Base-by-base conservation (phyloP, 2,113 vertebrate genomes). In the Sceloporus undulatus region DNA sequence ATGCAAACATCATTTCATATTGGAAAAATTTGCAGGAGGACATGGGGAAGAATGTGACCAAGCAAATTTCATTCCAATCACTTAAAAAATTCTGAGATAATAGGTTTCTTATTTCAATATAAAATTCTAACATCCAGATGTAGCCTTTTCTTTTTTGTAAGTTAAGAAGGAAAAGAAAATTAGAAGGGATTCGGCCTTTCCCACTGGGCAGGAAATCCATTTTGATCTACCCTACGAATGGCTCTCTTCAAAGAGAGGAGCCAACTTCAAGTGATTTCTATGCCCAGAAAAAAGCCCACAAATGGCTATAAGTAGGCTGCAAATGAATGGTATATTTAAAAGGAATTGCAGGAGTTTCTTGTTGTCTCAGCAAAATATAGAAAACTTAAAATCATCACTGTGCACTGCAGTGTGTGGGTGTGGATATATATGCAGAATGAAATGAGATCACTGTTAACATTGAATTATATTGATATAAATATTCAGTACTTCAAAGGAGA, bases 241-340 rank as follows among this genome's bases (percentile, higher is more conserved):
- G 74, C 59, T 78, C 59, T 78, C 40, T 74, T 85, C 10, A 38
- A 59, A 78, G 40, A 86, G 38, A 23, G 34, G 74, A 78, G 62
- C 88, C 78, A 1, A 88, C 85, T 74, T 87, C 9, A 68, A 70
- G 79, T 78, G 0, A 80, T 1, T 65, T 84, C 84, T 85, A 84
- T 91, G 9, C 13, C 16, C 86, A 82, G 90, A 76, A 62, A 42
- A 34, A 0, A 77, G 29, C 75, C 85, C 75, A 84, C 81, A 88
- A 1, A 14, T 68, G 27, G 70, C 54, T 70, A 78, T 70, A 29
- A 7, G 65, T 34, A 86, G 7, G 27, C 9, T 34, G 9, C 21
- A 90, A 29, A n/a, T 48, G 40, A 76, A 83, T 27, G 25, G 80
- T 77, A 66, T 91, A 81, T 56, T 86, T 52, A 83, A 62, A 89